Percentiles rank a stretch among this genome's conserved stretches.
These are phyloP conservation scores for Lycaena phlaeas DNA, from an alignment of 2,888 invertebrate species.

Conservation along the genomic window DNA sequence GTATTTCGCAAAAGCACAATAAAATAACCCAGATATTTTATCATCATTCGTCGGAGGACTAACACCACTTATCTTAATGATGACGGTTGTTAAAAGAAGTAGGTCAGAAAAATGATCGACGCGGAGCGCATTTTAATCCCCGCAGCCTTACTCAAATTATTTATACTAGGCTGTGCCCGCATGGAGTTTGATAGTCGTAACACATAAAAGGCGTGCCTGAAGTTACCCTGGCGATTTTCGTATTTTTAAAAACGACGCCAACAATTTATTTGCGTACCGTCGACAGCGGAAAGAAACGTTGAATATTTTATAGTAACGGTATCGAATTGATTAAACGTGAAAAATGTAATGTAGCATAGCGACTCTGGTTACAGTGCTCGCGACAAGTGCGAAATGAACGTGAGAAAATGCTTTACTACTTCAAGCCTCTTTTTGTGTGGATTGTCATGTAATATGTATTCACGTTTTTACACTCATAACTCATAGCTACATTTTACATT, in stretches of 20 bases:
- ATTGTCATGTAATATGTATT: neutral
- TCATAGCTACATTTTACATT: too few relatives aligned
- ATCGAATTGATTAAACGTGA: slow-evolving; percentile 56
- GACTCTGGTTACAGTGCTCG: slow-evolving; percentile 18
- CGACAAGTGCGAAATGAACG: slow-evolving; percentile 15
- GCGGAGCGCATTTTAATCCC: slow-evolving; percentile 21
- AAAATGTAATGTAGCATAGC: slow-evolving; percentile 58
- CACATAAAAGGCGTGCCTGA: slow-evolving; percentile 67
- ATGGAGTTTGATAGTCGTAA: slow-evolving; percentile 54
- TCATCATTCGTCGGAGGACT: too few relatives aligned
- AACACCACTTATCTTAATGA: slow-evolving; percentile 20
- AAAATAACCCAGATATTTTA: too few relatives aligned
- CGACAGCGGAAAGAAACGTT: slow-evolving; percentile 19
- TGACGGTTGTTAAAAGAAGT: slow-evolving; percentile 13
- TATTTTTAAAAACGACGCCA: slow-evolving; percentile 62
- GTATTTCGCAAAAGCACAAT: too few relatives aligned
- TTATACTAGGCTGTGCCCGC: slow-evolving; percentile 28
- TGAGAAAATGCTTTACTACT: slow-evolving; percentile 8
- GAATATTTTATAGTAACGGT: slow-evolving; percentile 10
- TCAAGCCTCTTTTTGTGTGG: neutral
- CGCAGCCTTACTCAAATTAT: slow-evolving; percentile 15
- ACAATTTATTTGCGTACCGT: slow-evolving; percentile 28
- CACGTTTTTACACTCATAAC: too few relatives aligned
- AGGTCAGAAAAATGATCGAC: slow-evolving; percentile 29
- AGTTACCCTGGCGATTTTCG: slow-evolving; percentile 51